Base-by-base conservation (phyloP, 2,113 vertebrate species). In the Dendrocopos noguchii region DNA sequence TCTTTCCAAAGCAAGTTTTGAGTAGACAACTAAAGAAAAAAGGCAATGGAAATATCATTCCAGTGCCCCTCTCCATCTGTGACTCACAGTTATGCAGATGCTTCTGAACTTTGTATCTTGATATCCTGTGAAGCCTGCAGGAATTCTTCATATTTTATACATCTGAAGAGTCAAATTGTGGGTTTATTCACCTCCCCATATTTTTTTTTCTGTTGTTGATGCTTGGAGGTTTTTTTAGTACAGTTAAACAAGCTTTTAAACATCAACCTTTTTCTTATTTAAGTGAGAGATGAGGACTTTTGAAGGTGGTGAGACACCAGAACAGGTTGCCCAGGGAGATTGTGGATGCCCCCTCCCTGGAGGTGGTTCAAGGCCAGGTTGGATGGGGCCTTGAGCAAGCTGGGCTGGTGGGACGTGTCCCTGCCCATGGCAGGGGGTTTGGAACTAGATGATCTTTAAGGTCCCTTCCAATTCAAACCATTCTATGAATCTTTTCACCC, bases 61-160 rank as follows among this genome's bases (percentile, higher is more conserved):
- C 47, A 17, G 44, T 72, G 57, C 15, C 33, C 31, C 31, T 52
- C 85, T 60, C 87, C 47, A 53, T 74, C 78, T 88, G 66, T 79
- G 59, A 73, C 53, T 88, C 50, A 42, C 68, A 68, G 50, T 53
- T 92, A 70, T 15, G 52, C 42, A 64, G 25, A 44, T 57, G 9
- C 22, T 84, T 76, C 81, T 57, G 50, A 94, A 85, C 22, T 59
- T 83, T 55, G 65, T 24, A 72, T 46, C 70, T 42, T 42, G 21
- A 55, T 74, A 84, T 7, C 44, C 73, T 88, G 29, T n/a, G 60
- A 92, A 91, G 39, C 36, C 86, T 76, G n/a, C 55, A 88, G 78
- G 59, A 82, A 84, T 84, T 87, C 83, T 50, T 91, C 55, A 88
- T 65, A 63, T 81, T 88, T 93, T 88, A 87, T 59, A 63, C 18